These are phyloP conservation scores for Chrysoperla carnea DNA, from an alignment of 1,140 invertebrate species.

Conservation along the genomic window DNA sequence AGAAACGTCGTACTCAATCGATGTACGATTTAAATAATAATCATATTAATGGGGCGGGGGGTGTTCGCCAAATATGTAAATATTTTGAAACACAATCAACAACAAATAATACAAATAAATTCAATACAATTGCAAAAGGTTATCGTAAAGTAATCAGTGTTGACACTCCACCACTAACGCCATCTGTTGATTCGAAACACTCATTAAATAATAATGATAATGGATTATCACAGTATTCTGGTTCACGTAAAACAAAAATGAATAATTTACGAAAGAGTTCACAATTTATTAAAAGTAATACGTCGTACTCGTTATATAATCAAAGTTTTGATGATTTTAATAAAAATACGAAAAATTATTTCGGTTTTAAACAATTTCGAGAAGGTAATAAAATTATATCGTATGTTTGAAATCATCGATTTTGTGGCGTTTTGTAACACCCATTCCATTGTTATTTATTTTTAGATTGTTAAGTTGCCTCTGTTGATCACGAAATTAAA, in stretches of 20 bases:
- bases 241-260: too few relatives aligned
- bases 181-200: neutral
- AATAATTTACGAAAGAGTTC: too few relatives aligned
- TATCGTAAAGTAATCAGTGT: neutral
- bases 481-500: too few relatives aligned
- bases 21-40: slow-evolving; percentile 33
- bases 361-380: neutral
- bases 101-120: neutral
- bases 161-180: too few relatives aligned
- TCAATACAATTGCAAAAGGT: neutral
- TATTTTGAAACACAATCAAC: slow-evolving; percentile 28
- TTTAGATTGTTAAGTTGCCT: too few relatives aligned
- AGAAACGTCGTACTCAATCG: slow-evolving; percentile 31
- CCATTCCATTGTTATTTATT: too few relatives aligned
- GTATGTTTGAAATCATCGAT: neutral
- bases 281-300: too few relatives aligned
- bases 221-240: neutral
- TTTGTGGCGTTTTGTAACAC: too few relatives aligned
- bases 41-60: slow-evolving; percentile 14
- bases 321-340: neutral
- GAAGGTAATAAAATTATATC: neutral
- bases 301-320: too few relatives aligned
- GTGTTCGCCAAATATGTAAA: slow-evolving; percentile 38
- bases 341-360: neutral
- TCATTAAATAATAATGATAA: neutral